phyloP scores from a whole-genome alignment of 2,888 invertebrate species.

The Carterocephalus palaemon region DNA sequence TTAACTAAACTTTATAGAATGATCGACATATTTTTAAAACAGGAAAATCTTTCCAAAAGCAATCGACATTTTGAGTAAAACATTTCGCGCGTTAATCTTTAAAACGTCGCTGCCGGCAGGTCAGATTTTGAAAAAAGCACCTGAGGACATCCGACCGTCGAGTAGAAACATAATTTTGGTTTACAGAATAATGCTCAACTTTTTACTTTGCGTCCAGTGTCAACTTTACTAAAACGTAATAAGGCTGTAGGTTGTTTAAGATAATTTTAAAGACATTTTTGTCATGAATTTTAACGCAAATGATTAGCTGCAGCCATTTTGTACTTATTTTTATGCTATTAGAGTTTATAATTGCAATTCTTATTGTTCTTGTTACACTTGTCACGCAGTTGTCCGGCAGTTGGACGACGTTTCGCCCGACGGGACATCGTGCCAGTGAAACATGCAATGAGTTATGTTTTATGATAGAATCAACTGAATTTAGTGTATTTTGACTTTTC shows the following conservation, averaged over 20 bases:
- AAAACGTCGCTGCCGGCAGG: conserved; percentile 34
- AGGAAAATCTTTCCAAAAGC: conserved; percentile 10
- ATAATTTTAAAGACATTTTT: not conserved
- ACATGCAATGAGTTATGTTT: conserved; percentile 36
- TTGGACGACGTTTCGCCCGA: conserved; percentile 34
- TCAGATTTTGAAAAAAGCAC: conserved; percentile 40
- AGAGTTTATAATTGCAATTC: conserved; percentile 20
- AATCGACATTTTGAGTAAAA: conserved; percentile 25
- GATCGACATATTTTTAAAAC: too few relatives aligned
- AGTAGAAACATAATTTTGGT: conserved; percentile 24
- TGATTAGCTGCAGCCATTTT: conserved; percentile 17
- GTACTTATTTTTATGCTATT: conserved; percentile 11
- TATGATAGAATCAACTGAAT: conserved; percentile 32
- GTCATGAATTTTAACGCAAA: conserved; percentile 20
- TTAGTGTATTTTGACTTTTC: conserved; percentile 15
- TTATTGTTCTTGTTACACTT: not conserved
- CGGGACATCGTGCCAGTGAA: conserved; percentile 36
- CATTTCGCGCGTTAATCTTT: conserved; percentile 34
- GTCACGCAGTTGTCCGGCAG: conserved; percentile 28
- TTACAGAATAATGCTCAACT: conserved; percentile 24
- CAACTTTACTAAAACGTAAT: conserved; percentile 8
- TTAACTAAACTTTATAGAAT: too few relatives aligned
- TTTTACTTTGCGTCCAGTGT: conserved; percentile 22
- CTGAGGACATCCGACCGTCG: conserved; percentile 40
- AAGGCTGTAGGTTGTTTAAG: conserved; percentile 13